A percentile compares a stretch with the other conserved stretches of the same genome.
Conservation (phyloP, 2,888 invertebrate genomes). For the Ptilodon capucinus region DNA sequence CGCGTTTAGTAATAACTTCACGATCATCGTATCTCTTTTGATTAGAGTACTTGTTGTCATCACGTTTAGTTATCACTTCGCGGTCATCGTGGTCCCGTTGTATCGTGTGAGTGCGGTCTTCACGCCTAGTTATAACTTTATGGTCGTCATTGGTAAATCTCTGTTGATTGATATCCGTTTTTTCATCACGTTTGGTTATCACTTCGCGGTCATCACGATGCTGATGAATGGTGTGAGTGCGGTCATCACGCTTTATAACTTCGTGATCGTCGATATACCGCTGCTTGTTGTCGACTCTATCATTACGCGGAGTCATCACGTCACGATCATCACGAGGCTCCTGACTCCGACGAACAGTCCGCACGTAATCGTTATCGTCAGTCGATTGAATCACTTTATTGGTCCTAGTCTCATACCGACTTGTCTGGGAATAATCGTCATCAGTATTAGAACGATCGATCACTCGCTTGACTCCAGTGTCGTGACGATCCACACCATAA, state of each 20-base stretch:
- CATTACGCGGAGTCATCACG: background rate
- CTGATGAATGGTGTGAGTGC: background rate
- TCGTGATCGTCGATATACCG: background rate
- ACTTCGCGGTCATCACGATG: conserved; percentile 24
- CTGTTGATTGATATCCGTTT: background rate
- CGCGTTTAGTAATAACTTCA: conserved; percentile 29
- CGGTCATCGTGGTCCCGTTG: conserved; percentile 25
- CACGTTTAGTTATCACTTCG: conserved; percentile 1
- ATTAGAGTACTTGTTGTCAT: background rate
- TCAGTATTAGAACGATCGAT: conserved; percentile 10
- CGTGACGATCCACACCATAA: conserved; percentile 27
- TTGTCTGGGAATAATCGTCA: conserved; percentile 1
- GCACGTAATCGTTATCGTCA: conserved; percentile 26
- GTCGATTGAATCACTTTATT: conserved; percentile 28
- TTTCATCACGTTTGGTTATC: conserved; percentile 25
- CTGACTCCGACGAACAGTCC: conserved; percentile 19
- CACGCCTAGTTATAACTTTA: conserved; percentile 28
- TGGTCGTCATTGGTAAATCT: conserved; percentile 15
- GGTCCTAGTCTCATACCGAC: background rate
- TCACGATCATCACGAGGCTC: conserved; percentile 27
- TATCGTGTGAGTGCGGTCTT: conserved; percentile 16
- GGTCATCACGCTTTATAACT: background rate
- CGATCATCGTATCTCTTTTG: conserved; percentile 13
- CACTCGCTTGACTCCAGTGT: conserved; percentile 10
- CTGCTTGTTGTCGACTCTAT: background rate